These are phyloP conservation scores for Lysiphlebus fabarum DNA, from an alignment of 1,140 invertebrate genomes.

Conservation along the genomic window DNA sequence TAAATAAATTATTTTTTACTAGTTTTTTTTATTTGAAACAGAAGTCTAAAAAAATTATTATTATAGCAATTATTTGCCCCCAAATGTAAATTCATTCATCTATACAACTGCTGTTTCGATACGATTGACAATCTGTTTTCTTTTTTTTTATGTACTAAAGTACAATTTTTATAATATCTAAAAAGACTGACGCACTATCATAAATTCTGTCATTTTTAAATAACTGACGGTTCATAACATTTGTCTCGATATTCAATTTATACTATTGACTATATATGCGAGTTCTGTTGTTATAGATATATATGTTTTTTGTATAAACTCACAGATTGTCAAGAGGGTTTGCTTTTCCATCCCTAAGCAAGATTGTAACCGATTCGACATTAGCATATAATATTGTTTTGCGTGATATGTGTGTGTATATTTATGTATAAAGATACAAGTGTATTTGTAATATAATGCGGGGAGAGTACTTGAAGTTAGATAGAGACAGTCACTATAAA, in stretches of 20 bases:
- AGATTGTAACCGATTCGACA: conserved; percentile 39
- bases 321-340: conserved; percentile 9
- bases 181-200: conserved; percentile 5
- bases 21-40: too few relatives aligned
- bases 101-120: too few relatives aligned
- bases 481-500: too few relatives aligned
- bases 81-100: too few relatives aligned
- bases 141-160: too few relatives aligned
- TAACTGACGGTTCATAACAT: conserved; percentile 5
- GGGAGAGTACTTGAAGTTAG: background rate
- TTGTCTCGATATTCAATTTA: conserved; percentile 24
- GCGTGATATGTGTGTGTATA: background rate
- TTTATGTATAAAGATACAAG: conserved; percentile 1
- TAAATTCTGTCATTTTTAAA: conserved; percentile 21
- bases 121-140: too few relatives aligned
- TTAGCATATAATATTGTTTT: conserved; percentile 41
- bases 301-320: background rate
- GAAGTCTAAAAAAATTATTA: too few relatives aligned
- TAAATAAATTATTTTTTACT: too few relatives aligned
- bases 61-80: too few relatives aligned
- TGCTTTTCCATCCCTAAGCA: conserved; percentile 17
- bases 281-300: too few relatives aligned
- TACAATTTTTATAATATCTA: too few relatives aligned
- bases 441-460: background rate
- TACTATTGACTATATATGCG: conserved; percentile 21